Base-by-base conservation (phyloP, 2,113 vertebrate genomes). In the Pteronura brasiliensis region DNA sequence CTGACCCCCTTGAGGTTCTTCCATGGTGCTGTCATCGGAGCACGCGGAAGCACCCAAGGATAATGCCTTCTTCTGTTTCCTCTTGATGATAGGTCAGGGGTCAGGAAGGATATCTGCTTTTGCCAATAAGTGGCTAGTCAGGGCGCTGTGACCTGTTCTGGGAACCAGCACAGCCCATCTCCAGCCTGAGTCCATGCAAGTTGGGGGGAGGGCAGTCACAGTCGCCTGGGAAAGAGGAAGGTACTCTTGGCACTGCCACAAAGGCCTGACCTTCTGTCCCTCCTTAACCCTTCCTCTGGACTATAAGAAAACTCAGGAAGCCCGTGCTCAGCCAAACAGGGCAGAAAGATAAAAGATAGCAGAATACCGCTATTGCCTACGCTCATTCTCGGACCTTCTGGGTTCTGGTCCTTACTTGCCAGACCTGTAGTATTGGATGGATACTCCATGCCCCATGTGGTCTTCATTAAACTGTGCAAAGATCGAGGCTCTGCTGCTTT, bases 181-280 rank as follows among this genome's bases (percentile, higher is more conserved):
- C 77, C 57, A n/a, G 36, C 47, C 31, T 34, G 65, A 77, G 49
- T 55, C 25, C 52, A n/a, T 6, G 59, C 10, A 36, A 63, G 25
- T 12, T 17, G 49, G 49, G 31, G 23, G 6, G 21, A 7, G 4
- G 52, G 57, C 44, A 47, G 44, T 47, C 44, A 2, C 20, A 57
- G 42, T 49, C n/a, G 9, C 31, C n/a, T 4, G 4, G 7, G n/a
- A 49, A 76, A 23, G 13, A 72, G 59, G 42, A 71, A 61, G 79
- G 34, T 12, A 3, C 59, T 42, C 67, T 42, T 2, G n/a, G 31
- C 29, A 42, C 4, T 0, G 0, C 39, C 13, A 10, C 21, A 25
- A 25, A 80, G 85, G 29, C 82, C 71, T 36, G 18, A 3, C 15
- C 49, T 15, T 61, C 63, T 31, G 63, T 31, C 42, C 25, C 39